phyloP scores from a whole-genome alignment of 2,113 vertebrate genomes.

The Callospermophilus lateralis region DNA sequence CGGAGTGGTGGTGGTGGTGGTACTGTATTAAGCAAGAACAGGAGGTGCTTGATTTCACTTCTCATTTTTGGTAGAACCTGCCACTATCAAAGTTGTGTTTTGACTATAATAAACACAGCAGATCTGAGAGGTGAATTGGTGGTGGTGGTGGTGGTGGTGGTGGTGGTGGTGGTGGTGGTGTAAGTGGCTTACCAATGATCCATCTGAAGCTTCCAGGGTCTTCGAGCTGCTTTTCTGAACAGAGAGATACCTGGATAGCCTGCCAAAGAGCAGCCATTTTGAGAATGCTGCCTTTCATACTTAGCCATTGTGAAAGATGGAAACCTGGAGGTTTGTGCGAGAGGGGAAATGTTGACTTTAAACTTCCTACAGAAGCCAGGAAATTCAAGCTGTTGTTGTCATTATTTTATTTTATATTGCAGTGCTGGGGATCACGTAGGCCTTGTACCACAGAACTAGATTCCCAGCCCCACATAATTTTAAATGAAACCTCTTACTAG shows the following conservation, averaged over 20 bases:
- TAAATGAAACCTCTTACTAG: neutral
- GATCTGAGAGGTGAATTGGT: neutral
- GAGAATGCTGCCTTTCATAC: neutral
- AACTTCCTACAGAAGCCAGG: neutral
- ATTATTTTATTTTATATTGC: neutral
- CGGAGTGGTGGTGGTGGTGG: accelerated
- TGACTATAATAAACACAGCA: neutral
- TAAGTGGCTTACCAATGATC: neutral
- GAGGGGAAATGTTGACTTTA: neutral
- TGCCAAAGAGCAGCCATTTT: constrained; percentile 52
- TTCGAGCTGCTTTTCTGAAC: constrained; percentile 15
- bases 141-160: neutral
- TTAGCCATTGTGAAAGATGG: neutral
- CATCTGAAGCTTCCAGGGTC: constrained; percentile 50
- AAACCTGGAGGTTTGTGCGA: neutral
- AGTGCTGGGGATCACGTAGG: neutral
- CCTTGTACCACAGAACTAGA: neutral
- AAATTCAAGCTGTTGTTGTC: neutral
- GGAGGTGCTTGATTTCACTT: constrained; percentile 36
- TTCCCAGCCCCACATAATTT: neutral
- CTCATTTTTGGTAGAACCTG: neutral
- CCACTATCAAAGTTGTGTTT: neutral
- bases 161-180: constrained; percentile 8
- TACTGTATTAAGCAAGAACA: constrained; percentile 26
- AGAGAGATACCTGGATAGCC: neutral